Evolutionary conservation across 2,888 invertebrate species (phyloP), one percentile per base, ranked within the genome.

Genomic region (Blastobasis lacticolella): DNA sequence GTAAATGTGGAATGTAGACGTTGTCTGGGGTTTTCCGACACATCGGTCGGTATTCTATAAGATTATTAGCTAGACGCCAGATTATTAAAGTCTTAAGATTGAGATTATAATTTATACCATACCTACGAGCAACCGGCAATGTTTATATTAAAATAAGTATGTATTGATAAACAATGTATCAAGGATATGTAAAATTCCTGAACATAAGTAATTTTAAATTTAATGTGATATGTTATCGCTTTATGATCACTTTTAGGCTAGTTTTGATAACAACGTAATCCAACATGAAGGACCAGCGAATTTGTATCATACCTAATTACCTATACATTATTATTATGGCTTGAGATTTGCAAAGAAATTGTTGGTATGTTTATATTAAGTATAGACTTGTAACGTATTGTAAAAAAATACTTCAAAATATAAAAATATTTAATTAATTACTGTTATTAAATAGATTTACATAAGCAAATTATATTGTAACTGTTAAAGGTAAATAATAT

Each of bases 91-190:
- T 23, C 23, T 23, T 23, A 23, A 23, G 1, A 23, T 23, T 23
- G 23, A 23, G 23, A 23, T 23, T 23, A 23, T 23, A 23, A 23
- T 23, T 23, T 23, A 23, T 23, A 23, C 1, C 3, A 23, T 82
- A 6, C 68, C 73, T 3, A 67, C 63, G 46, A 69, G 59, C 48
- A 67, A 67, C 46, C 64, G 65, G 49, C 56, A 56, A 10, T 23
- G 23, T 23, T 23, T 23, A 23, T 23, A 23, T 23, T 23, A 23
- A 57, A 61, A 38, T 38, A 50, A 8, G 36, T 36, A 23, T n/a
- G 47, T 38, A 47, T 8, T 6, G 38, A 8, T 38, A 49, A 8
- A 46, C 37, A 37, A 46, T 46, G 46, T 48, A n/a, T 6, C 38
- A 44, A n/a, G 49, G 8, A 45, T 45, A 37, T 49, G 37, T 49